phyloP scores from a whole-genome alignment of 2,797 vertebrate species.

The Aphelocoma californica region DNA sequence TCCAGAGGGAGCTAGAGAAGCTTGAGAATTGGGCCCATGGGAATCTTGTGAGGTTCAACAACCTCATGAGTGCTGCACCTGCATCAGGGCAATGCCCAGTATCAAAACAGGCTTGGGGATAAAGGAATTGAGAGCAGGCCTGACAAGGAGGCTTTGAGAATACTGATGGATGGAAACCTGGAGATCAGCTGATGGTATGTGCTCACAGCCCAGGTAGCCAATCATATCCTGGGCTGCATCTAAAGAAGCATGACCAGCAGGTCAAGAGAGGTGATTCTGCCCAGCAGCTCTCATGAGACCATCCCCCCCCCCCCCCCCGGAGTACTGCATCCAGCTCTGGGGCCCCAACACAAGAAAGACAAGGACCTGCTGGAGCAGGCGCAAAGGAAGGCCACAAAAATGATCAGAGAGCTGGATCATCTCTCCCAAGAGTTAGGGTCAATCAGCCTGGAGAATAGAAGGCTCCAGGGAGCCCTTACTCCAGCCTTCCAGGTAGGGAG shows the following conservation, averaged over 20 bases:
- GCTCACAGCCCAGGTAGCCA: not conserved
- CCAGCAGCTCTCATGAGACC: not conserved
- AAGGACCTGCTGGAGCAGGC: not conserved
- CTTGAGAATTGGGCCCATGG: not conserved
- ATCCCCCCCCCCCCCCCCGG: accelerated
- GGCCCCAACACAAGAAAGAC: not conserved
- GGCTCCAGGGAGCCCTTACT: not conserved
- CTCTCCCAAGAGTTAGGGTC: not conserved
- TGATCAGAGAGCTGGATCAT: accelerated
- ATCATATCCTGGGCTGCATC: not conserved
- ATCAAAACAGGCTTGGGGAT: not conserved
- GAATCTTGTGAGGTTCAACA: not conserved
- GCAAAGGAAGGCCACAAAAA: not conserved
- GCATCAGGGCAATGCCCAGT: not conserved
- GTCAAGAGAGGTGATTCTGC: not conserved
- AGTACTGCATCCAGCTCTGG: not conserved
- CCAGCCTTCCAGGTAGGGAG: not conserved
- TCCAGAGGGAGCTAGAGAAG: not conserved
- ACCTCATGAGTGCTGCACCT: not conserved
- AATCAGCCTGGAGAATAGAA: not conserved
- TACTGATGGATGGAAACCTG: not conserved
- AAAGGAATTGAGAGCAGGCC: not conserved
- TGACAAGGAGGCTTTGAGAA: not conserved
- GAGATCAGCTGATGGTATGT: not conserved
- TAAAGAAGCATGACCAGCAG: not conserved